These are phyloP conservation scores for Chaenocephalus aceratus DNA, from an alignment of 2,113 vertebrate species.

Conservation along the genomic window DNA sequence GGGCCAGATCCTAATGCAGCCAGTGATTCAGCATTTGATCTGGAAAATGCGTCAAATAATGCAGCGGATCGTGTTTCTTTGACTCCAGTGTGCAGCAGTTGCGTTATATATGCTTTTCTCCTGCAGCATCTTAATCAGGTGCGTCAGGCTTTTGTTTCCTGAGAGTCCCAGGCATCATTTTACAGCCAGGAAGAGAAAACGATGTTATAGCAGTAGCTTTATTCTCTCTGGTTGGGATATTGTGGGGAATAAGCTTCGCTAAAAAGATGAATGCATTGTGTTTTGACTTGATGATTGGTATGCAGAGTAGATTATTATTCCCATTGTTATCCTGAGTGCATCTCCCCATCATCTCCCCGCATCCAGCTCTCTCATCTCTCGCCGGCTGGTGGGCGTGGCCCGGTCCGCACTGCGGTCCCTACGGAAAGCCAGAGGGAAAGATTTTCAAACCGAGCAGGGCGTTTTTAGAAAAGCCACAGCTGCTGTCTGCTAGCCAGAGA, in stretches of 20 bases:
- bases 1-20: constrained; percentile 27
- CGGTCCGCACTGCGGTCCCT: constrained; percentile 96
- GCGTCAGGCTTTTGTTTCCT: constrained; percentile 67
- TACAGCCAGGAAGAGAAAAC: not conserved
- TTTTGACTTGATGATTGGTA: not conserved
- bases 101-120: not conserved
- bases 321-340: not conserved
- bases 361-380: constrained; percentile 71
- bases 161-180: constrained; percentile 6
- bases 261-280: not conserved
- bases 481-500: constrained; percentile 26
- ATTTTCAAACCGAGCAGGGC: constrained; percentile 76
- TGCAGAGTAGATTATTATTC: not conserved
- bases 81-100: not conserved
- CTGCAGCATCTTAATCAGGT: constrained; percentile 25
- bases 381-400: constrained; percentile 93
- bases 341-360: constrained; percentile 35
- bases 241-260: not conserved
- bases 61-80: constrained; percentile 31
- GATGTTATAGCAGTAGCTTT: not conserved
- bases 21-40: constrained; percentile 73
- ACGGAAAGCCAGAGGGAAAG: constrained; percentile 88
- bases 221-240: not conserved
- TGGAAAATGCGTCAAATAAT: constrained; percentile 53
- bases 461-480: constrained; percentile 58